These are phyloP conservation scores for Ceyx melanurus DNA, from an alignment of 2,113 vertebrate genomes.

Conservation along the genomic window DNA sequence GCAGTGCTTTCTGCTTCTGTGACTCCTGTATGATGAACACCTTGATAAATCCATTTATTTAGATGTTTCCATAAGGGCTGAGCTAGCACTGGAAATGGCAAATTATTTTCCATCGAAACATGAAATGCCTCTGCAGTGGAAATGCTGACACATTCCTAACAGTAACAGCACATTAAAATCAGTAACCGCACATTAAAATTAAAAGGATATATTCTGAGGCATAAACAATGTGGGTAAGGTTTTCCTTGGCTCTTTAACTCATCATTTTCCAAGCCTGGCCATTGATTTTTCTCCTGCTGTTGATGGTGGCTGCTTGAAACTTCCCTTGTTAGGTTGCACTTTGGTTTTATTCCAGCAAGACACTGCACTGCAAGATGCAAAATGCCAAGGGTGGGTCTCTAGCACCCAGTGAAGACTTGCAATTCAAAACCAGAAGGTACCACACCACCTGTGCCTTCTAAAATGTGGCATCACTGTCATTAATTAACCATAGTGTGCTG, in stretches of 20 bases:
- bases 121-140: too few species aligned
- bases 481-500: background rate
- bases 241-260: background rate
- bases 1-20: background rate
- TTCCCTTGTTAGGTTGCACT: background rate
- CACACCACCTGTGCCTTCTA: background rate
- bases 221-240: background rate
- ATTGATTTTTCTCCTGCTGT: background rate
- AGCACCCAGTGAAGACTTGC: background rate
- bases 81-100: too few species aligned
- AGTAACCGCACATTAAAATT: too few species aligned
- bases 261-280: background rate
- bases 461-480: background rate
- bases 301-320: background rate
- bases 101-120: too few species aligned
- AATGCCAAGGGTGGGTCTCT: background rate
- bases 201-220: too few species aligned
- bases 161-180: too few species aligned
- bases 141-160: too few species aligned
- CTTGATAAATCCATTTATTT: too few species aligned
- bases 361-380: background rate
- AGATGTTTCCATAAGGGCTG: too few species aligned
- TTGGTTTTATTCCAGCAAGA: background rate
- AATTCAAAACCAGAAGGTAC: background rate
- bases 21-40: too few species aligned